A percentile compares a stretch with the other conserved stretches of the same genome.
Evolutionary conservation across 2,113 vertebrate species (phyloP).

Genomic region (Erythrolamprus reginae): DNA sequence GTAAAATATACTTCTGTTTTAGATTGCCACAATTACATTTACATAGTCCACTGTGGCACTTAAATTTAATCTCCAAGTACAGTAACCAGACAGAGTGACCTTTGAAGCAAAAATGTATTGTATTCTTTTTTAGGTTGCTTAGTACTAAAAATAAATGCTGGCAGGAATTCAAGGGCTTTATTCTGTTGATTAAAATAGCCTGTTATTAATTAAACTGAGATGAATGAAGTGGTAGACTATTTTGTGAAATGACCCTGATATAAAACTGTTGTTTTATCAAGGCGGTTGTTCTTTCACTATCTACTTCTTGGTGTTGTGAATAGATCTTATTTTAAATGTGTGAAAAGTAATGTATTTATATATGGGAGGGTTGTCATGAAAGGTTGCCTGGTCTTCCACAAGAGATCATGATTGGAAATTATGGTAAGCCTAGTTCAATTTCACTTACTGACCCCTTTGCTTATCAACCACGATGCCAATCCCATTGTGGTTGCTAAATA

Average conservation of each 20-base stretch:
- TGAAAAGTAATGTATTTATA: neutral
- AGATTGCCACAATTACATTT: conserved; percentile 24
- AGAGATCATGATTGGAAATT: neutral
- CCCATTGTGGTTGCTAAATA: neutral
- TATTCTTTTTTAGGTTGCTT: conserved; percentile 20
- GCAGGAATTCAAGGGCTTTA: neutral
- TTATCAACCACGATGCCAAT: neutral
- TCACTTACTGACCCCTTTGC: neutral
- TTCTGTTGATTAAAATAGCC: conserved; percentile 10
- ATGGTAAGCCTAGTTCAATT: neutral
- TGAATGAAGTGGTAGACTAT: neutral
- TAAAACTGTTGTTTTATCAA: neutral
- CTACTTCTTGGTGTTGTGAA: conserved; percentile 3
- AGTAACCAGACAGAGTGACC: conserved; percentile 22
- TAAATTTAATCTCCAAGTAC: conserved; percentile 28
- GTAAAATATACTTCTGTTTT: conserved; percentile 37
- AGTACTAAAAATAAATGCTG: conserved; percentile 27
- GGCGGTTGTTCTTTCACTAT: neutral
- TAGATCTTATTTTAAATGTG: neutral
- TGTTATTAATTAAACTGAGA: conserved; percentile 34
- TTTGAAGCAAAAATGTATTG: conserved; percentile 30
- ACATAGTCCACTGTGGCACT: conserved; percentile 28
- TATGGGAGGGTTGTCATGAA: neutral
- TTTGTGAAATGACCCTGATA: neutral
- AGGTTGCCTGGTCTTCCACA: neutral